These are phyloP conservation scores for Pitta sordida DNA, from an alignment of 2,113 vertebrate genomes.

Conservation along the genomic window DNA sequence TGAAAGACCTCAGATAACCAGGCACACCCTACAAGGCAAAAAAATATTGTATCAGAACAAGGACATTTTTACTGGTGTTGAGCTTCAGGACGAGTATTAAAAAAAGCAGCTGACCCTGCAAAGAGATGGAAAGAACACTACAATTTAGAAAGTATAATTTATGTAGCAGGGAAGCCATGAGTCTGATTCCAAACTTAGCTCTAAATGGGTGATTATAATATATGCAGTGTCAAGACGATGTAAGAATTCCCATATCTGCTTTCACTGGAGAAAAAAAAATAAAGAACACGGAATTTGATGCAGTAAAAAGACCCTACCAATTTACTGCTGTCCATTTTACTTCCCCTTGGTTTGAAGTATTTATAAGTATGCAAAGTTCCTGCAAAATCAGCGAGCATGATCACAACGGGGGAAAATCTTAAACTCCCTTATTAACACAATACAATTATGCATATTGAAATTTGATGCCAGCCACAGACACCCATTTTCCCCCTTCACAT, in stretches of 20 bases:
- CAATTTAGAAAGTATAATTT: not conserved
- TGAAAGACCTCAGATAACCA: not conserved
- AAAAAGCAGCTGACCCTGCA: not conserved
- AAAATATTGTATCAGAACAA: not conserved
- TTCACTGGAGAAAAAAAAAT: not conserved
- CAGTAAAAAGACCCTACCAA: not conserved
- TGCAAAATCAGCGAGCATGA: not conserved
- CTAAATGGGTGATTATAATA: not conserved
- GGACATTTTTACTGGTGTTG: not conserved
- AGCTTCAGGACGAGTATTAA: not conserved
- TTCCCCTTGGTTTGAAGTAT: not conserved
- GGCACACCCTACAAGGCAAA: not conserved
- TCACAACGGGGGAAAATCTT: not conserved
- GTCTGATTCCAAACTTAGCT: not conserved
- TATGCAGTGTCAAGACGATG: rapidly evolving
- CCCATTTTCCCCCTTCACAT: not conserved
- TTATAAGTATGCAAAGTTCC: not conserved
- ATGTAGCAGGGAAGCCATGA: not conserved
- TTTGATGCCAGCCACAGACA: not conserved
- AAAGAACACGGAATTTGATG: not conserved
- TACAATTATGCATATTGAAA: not conserved
- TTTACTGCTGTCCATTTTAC: not conserved
- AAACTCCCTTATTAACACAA: not conserved
- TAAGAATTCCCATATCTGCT: not conserved
- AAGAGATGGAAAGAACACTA: not conserved